These are phyloP conservation scores for Bilobella aurantiaca DNA, from an alignment of 1,140 invertebrate species.

Conservation along the genomic window DNA sequence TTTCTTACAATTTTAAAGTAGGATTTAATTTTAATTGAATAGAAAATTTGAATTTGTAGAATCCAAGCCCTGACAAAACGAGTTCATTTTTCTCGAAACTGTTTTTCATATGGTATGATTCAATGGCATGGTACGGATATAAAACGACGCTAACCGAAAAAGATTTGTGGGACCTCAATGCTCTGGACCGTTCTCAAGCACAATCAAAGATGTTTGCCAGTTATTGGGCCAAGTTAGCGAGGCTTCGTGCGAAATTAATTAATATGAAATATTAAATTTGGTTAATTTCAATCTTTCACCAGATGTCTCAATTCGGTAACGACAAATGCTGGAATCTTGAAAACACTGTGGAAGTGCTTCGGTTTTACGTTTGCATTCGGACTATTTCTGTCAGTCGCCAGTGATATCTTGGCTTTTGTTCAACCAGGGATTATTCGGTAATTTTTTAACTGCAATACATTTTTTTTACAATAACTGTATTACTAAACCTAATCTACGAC, in stretches of 20 bases:
- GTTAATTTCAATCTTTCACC: background rate
- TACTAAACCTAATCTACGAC: no score
- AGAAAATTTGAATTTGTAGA: constrained; percentile 39
- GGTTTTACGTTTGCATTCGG: constrained; percentile 42
- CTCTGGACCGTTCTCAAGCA: constrained; percentile 41
- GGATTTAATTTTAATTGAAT: no score
- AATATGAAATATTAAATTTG: background rate
- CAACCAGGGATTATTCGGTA: constrained; percentile 43
- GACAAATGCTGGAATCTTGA: constrained; percentile 32
- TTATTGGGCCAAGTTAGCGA: constrained; percentile 39
- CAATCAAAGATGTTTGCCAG: constrained; percentile 43
- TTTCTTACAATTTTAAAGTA: background rate
- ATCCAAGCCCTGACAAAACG: constrained; percentile 71
- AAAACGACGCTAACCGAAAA: constrained; percentile 41
- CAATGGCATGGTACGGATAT: constrained; percentile 52
- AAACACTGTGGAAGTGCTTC: constrained; percentile 44
- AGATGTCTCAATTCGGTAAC: no score
- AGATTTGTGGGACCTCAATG: constrained; percentile 50
- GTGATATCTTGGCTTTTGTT: constrained; percentile 50
- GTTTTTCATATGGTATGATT: constrained; percentile 84
- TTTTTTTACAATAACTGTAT: background rate
- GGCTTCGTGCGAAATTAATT: background rate
- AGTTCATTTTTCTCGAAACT: constrained; percentile 78
- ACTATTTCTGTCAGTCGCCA: constrained; percentile 42
- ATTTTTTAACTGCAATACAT: constrained; percentile 10